Evolutionary conservation across 37 sponge, comb jelly and placozoan species (phyloP), one percentile per base, ranked within the genome.

Genomic region (Cladorhizidae sp.): DNA sequence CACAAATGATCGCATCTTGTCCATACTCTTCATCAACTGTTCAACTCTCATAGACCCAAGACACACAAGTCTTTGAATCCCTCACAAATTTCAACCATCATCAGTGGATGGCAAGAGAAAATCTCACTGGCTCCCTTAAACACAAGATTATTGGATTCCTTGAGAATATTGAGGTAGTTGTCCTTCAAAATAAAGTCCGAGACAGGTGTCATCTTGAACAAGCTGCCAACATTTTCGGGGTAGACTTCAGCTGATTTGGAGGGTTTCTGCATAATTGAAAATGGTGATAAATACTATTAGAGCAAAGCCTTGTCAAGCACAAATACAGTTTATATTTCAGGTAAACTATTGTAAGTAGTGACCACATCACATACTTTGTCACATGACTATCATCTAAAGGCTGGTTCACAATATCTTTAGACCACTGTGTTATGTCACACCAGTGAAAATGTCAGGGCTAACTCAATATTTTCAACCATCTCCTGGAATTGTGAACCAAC

Each of bases 11-110:
- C 89, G 79, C 93, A 96, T 87, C 67, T 86, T 90, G 43, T 81
- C 76, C 25, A 93, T 41, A 93, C 96, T 93, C 23, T 77, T 87
- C 40, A 92, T 64, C 72, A 96, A 74, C 49, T 52, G 67, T 78
- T 74, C 74, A 98, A 71, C 49, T 98, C 99, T 45, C 81, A 78
- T 81, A 82, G 89, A 2, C 99, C 99, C 57, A 98, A 74, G 31
- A 89, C 86, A 43, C 87, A 84, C 28, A 94, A 55, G 70, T 94
- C 98, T 71, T 92, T 67, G 43, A 84, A 92, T 49, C 37, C 80
- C 50, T 74, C 64, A 36, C 37, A 33, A 3, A 98, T 76, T 36
- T 98, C 96, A 1, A 91, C 91, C 2, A 94, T 85, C 56, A 94
- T 98, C 64, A 82, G 57, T 1, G 94, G 90, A 61, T 96, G 97